Evolutionary conservation across 2,113 vertebrate genomes (phyloP), one percentile per base, ranked within the genome.

Genomic region (Stercorarius parasiticus): DNA sequence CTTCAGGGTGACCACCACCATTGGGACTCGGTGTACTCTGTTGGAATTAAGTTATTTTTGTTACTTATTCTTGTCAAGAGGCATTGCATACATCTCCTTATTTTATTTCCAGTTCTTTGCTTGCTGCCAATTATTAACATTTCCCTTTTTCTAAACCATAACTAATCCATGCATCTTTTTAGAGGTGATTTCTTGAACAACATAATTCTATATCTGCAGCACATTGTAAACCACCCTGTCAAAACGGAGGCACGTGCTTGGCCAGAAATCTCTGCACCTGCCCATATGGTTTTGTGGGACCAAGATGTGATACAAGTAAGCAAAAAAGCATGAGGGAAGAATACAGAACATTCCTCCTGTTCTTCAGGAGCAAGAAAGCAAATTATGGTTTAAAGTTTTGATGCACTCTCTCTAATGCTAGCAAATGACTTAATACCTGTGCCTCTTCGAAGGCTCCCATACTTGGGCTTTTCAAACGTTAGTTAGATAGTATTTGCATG

Each of bases 261-360:
- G 97, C 97, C 93, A 98, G 98, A 82, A 99, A 99, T 92, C 98
- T 98, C 95, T 99, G 99, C 64, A 99, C 98, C 91, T 99, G 99
- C 82, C 97, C 98, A 1, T 99, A 99, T 10, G 99, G 99, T 79
- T 99, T 99, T 93, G 98, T 99, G 88, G 99, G 99, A 94, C 98
- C 98, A 52, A 97, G 98, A 91, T 99, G 99, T 98, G 98, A 99
- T 95, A 99, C 98, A 97, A 98, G 99, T 99, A 98, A 99, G 99
- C 66, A 79, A 71, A 96, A 82, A 58, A 36, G 3, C 27, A 6
- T 40, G n/a, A 87, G 40, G 40, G 23, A 67, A 77, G 55, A 70
- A 43, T n/a, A 26, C 12, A 43, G 1, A 4, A 20, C 25, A 8
- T 30, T 76, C 42, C 9, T 52, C 10, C 42, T 45, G 7, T 55